A percentile compares a stretch with the other conserved stretches of the same genome.
Evolutionary conservation across 2,113 vertebrate genomes (phyloP).

Genomic region (Caranx melampygus): DNA sequence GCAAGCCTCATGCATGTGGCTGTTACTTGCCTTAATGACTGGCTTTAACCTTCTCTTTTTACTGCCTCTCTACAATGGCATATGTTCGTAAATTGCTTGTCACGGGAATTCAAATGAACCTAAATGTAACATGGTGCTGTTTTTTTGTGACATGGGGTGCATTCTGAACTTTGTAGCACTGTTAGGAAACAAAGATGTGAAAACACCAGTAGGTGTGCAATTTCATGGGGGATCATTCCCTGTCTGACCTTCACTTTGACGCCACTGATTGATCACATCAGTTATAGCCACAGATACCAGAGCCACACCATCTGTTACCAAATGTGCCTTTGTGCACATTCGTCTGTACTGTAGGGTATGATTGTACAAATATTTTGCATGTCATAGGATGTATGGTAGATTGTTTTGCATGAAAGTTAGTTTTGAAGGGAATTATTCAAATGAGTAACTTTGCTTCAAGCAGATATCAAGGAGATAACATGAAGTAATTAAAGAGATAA

Average conservation of each 20-base stretch:
- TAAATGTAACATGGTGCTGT: neutral
- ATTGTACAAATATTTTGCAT: neutral
- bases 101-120: too few relatives aligned
- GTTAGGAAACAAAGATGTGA: neutral
- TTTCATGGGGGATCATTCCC: constrained; percentile 4
- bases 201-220: neutral
- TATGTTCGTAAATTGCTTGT: neutral
- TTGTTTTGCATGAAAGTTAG: neutral
- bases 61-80: neutral
- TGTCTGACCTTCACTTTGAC: neutral
- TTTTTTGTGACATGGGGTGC: neutral
- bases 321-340: neutral
- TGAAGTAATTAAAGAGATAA: neutral
- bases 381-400: neutral
- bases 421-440: neutral
- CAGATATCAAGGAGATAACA: neutral
- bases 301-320: neutral
- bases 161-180: neutral
- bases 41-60: neutral
- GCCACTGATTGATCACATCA: neutral
- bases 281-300: neutral
- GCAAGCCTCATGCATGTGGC: neutral
- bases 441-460: neutral
- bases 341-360: neutral
- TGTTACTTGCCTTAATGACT: neutral